These are phyloP conservation scores for Macrocentrus cingulum DNA, from an alignment of 1,140 invertebrate genomes.

Conservation along the genomic window DNA sequence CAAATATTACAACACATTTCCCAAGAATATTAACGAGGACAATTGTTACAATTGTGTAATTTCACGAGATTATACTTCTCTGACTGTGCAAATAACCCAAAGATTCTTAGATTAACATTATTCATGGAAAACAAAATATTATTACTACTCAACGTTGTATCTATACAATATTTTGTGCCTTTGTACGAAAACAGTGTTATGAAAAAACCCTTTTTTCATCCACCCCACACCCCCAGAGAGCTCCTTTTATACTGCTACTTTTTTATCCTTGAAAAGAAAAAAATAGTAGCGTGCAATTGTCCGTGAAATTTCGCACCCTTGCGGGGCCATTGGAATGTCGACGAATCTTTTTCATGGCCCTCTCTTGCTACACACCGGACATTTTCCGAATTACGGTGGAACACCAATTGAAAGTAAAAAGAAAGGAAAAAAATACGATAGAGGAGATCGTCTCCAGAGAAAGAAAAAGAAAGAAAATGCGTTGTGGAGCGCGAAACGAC, in stretches of 20 bases:
- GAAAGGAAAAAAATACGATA: slow-evolving; percentile 10
- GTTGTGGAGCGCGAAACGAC: slow-evolving; percentile 19
- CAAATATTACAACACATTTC: slow-evolving; percentile 5
- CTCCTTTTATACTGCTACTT: too few species aligned
- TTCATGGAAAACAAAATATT: slow-evolving; percentile 27
- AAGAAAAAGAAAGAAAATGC: slow-evolving; percentile 9
- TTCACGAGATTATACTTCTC: too few species aligned
- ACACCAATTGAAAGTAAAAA: slow-evolving; percentile 7
- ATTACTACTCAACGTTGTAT: slow-evolving; percentile 15
- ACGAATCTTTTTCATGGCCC: slow-evolving; percentile 4
- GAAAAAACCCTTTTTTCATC: too few species aligned
- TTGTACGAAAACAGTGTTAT: too few species aligned
- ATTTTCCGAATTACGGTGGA: slow-evolving; percentile 16
- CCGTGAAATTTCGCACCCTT: slow-evolving; percentile 18
- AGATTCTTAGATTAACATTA: slow-evolving; percentile 22
- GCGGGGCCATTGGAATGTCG: neutral
- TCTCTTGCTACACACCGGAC: neutral
- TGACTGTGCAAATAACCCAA: slow-evolving; percentile 24
- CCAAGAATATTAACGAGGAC: slow-evolving; percentile 6
- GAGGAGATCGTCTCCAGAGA: slow-evolving; percentile 13
- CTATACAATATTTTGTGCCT: slow-evolving; percentile 5
- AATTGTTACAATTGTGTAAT: too few species aligned
- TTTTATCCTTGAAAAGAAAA: slow-evolving; percentile 10
- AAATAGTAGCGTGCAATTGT: neutral
- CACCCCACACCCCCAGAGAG: too few species aligned